phyloP scores from a whole-genome alignment of 2,888 invertebrate genomes.

The Lamellibrachia satsuma region DNA sequence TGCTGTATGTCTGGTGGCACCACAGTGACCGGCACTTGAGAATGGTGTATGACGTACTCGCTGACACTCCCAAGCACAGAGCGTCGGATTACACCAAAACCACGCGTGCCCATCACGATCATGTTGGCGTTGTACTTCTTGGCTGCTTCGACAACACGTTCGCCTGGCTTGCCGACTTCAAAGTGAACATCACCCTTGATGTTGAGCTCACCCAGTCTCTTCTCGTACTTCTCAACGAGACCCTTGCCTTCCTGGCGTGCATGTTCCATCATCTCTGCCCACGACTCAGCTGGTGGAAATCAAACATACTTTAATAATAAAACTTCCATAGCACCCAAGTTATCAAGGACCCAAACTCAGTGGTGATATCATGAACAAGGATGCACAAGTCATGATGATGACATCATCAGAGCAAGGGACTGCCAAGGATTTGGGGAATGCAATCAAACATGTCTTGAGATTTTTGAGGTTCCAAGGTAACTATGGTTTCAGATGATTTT shows the following conservation, averaged over 20 bases:
- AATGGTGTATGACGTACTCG: slow-evolving; percentile 33
- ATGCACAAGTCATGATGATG: background rate
- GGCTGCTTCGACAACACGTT: slow-evolving; percentile 26
- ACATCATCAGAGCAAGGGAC: background rate
- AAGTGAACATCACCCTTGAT: slow-evolving; percentile 31
- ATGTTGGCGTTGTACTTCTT: slow-evolving; percentile 23
- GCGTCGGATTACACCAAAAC: slow-evolving; percentile 30
- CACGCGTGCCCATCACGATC: slow-evolving; percentile 32
- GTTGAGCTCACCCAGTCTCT: slow-evolving; percentile 25
- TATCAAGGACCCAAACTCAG: no score
- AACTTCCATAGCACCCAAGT: no score
- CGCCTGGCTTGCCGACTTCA: slow-evolving; percentile 34
- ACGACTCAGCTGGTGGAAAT: slow-evolving; percentile 29
- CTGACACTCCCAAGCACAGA: slow-evolving; percentile 34
- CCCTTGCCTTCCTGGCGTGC: slow-evolving; percentile 18
- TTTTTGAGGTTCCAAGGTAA: no score
- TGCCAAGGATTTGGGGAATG: background rate
- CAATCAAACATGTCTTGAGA: no score
- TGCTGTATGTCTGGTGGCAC: slow-evolving; percentile 32
- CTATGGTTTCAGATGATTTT: no score
- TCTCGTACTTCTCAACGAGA: slow-evolving; percentile 24
- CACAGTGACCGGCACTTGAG: slow-evolving; percentile 32
- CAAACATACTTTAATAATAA: background rate
- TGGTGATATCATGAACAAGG: background rate
- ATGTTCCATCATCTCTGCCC: slow-evolving; percentile 29